phyloP scores from a whole-genome alignment of 2,113 vertebrate genomes.

The Hymenochirus boettgeri region DNA sequence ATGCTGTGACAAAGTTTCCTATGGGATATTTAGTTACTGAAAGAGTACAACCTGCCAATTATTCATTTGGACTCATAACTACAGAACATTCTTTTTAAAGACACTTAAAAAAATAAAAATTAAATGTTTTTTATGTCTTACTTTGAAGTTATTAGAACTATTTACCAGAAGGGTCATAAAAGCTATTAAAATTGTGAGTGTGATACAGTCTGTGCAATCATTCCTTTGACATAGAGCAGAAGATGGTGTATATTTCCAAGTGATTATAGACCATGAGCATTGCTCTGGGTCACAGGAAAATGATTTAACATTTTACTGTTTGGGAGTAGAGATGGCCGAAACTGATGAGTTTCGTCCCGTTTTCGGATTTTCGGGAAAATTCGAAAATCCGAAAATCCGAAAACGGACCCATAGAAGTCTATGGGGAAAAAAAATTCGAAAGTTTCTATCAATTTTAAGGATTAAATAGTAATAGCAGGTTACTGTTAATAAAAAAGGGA shows the following conservation, averaged over 20 bases:
- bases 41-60: slow-evolving; percentile 35
- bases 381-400: no score
- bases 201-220: not conserved
- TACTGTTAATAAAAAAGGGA: no score
- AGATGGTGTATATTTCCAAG: not conserved
- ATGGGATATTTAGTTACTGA: slow-evolving; percentile 33
- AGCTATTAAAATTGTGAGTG: not conserved
- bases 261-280: not conserved
- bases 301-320: not conserved
- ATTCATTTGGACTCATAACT: not conserved
- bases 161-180: slow-evolving; percentile 23
- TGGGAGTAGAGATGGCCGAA: no score
- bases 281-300: not conserved
- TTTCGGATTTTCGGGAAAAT: no score
- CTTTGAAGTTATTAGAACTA: slow-evolving; percentile 13
- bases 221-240: not conserved
- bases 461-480: no score
- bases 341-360: no score
- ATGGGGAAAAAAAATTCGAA: no score
- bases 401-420: no score
- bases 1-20: slow-evolving; percentile 39
- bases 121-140: not conserved
- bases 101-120: slow-evolving; percentile 10
- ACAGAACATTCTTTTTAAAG: slow-evolving; percentile 31
- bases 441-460: no score